Base-by-base conservation (phyloP, 2,888 invertebrate species). In the Sinelater perroti region DNA sequence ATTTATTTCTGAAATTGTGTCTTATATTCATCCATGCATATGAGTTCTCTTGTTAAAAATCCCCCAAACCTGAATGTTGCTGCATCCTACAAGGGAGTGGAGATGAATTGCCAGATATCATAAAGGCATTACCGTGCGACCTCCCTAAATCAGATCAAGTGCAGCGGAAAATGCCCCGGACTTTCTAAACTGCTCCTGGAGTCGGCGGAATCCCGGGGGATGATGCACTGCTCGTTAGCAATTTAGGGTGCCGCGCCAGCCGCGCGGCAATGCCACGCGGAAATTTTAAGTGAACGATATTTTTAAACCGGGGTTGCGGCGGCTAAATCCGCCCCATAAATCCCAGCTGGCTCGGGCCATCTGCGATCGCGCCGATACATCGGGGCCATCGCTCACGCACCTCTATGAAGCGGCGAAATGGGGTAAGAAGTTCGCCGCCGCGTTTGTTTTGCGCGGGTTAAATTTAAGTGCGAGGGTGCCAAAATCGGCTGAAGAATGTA, bases 311-410 rank as follows among this genome's bases (percentile, higher is more conserved):
- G 51, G 58, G 54, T 54, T 54, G 55, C 50, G 53, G 61, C 58
- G 51, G 42, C 58, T 53, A 61, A 61, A 61, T 58, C 58, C 58
- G 44, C 20, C 35, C 55, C 47, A 58, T 61, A 61, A 61, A 61
- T 61, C 58, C 57, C 36, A 50, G 57, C 51, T 40, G 52, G 38
- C 20, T 56, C 61, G 61, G 62, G 60, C 62, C 62, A 64, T 62
- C 62, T 64, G 62, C 55, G 64, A 59, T 59, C 59, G 55, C 35
- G 51, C 55, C 50, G 59, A 64, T 64, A 59, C 55, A 61, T 40
- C 40, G 40, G 40, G 24, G 24, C 13, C 24, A 40, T 40, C 40
- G 13, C 40, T 59, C 44, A 26, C 40, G 24, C 38, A 24, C 24
- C 5, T 5, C 40, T 40, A 40, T 24, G 21, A 14, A 26, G 40